Evolutionary conservation across 2,888 invertebrate species (phyloP).

Genomic region (Xylocampa areola): DNA sequence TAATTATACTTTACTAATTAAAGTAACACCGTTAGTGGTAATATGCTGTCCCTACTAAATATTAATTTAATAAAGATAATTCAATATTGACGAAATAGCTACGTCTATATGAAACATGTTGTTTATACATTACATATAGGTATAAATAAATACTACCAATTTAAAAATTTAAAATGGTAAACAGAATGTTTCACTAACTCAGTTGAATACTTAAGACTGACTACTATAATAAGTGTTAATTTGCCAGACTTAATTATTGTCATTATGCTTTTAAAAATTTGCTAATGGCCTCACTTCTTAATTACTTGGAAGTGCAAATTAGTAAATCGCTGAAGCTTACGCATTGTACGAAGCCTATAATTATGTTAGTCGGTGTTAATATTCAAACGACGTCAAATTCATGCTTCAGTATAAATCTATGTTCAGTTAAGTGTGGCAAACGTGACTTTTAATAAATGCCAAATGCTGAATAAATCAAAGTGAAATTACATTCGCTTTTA

Average conservation of each 20-base stretch:
- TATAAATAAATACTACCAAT: neutral
- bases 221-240: constrained; percentile 5
- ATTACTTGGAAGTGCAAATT: constrained; percentile 31
- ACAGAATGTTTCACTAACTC: constrained; percentile 2
- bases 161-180: neutral
- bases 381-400: constrained; percentile 44
- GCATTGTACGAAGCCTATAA: constrained; percentile 22
- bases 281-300: constrained; percentile 19
- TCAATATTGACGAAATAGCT: constrained; percentile 12
- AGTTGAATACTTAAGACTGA: neutral
- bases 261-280: constrained; percentile 28
- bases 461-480: constrained; percentile 36
- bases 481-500: constrained; percentile 25
- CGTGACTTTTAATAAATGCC: constrained; percentile 30
- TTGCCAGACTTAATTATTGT: constrained; percentile 6
- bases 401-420: constrained; percentile 35
- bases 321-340: constrained; percentile 36
- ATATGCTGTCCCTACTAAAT: constrained; percentile 12
- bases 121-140: too few species aligned
- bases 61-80: constrained; percentile 4
- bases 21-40: constrained; percentile 21
- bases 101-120: too few species aligned
- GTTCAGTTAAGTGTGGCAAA: constrained; percentile 39
- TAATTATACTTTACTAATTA: constrained; percentile 10
- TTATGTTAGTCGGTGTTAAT: constrained; percentile 40